These are phyloP conservation scores for Rhabdophis nuchalis DNA, from an alignment of 2,797 vertebrate species.

Conservation along the genomic window DNA sequence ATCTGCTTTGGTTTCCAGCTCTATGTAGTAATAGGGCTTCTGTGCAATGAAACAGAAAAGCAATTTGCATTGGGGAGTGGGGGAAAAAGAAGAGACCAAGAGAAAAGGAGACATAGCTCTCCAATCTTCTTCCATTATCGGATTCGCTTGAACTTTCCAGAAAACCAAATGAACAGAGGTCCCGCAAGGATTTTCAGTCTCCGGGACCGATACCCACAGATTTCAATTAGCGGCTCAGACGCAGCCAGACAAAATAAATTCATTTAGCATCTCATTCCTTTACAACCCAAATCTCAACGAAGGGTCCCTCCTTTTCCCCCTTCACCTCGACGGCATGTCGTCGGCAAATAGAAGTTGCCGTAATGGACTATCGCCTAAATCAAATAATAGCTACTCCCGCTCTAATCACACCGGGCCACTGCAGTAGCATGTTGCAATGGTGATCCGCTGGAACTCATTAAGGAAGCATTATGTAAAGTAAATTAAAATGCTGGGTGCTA, in stretches of 20 bases:
- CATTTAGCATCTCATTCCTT: conserved; percentile 70
- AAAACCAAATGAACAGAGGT: conserved; percentile 52
- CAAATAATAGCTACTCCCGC: conserved; percentile 66
- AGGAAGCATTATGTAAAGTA: conserved; percentile 74
- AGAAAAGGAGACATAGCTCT: background rate
- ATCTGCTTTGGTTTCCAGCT: conserved; percentile 34
- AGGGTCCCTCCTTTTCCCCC: background rate
- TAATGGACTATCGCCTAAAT: conserved; percentile 70
- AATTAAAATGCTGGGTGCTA: conserved; percentile 75
- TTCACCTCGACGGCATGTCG: conserved; percentile 53
- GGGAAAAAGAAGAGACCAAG: background rate
- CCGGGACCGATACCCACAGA: conserved; percentile 61
- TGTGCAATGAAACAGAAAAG: conserved; percentile 36
- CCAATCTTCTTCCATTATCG: conserved; percentile 42
- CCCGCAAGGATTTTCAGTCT: conserved; percentile 53
- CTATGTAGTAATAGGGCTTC: conserved; percentile 35
- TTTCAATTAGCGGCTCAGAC: conserved; percentile 72
- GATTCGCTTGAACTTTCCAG: conserved; percentile 63
- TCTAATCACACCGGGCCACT: conserved; percentile 66
- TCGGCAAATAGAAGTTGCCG: conserved; percentile 72
- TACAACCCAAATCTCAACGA: conserved; percentile 57
- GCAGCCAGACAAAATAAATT: conserved; percentile 69
- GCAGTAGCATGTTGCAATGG: conserved; percentile 70
- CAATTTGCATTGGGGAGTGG: conserved; percentile 53
- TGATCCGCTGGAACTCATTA: conserved; percentile 74